Conservation (phyloP, 2,113 vertebrate genomes). For the Hippocampus comes region DNA sequence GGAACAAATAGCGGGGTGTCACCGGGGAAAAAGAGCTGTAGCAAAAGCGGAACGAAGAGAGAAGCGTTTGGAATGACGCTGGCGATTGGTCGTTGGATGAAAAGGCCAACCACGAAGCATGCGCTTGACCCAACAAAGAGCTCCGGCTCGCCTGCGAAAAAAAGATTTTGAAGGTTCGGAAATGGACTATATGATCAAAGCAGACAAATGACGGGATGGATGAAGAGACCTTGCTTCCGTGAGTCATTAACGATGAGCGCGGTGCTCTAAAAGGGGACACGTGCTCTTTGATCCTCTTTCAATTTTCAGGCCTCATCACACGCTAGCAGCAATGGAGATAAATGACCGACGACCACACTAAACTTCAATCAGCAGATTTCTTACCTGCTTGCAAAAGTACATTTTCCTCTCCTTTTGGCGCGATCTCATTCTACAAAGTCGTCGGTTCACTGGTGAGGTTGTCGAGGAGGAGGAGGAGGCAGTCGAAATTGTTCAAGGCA, state of each 20-base stretch:
- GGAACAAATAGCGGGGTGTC: slow-evolving; percentile 32
- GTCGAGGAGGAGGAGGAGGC: slow-evolving; percentile 14
- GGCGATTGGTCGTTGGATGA: neutral
- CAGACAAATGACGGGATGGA: slow-evolving; percentile 40
- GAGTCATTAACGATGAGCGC: slow-evolving; percentile 34
- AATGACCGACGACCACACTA: slow-evolving; percentile 22
- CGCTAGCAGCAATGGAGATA: slow-evolving; percentile 12
- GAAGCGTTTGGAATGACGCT: slow-evolving; percentile 17
- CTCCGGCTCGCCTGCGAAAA: neutral
- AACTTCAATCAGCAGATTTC: slow-evolving; percentile 25
- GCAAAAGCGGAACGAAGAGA: slow-evolving; percentile 4
- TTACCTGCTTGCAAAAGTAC: neutral
- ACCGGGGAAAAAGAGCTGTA: slow-evolving; percentile 24
- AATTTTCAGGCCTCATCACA: slow-evolving; percentile 30
- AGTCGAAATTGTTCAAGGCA: slow-evolving; percentile 36
- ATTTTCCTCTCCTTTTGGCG: neutral
- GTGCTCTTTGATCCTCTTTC: slow-evolving; percentile 43
- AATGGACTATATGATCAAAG: slow-evolving; percentile 45
- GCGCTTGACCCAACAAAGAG: slow-evolving; percentile 25
- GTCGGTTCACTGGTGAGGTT: neutral
- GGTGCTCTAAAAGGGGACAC: slow-evolving; percentile 38
- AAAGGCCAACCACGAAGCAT: slow-evolving; percentile 31
- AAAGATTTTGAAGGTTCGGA: slow-evolving; percentile 20
- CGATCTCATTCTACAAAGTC: neutral
- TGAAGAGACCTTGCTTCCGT: slow-evolving; percentile 22